Conservation (phyloP, 2,888 invertebrate species). For the Agapetus fuscipes region DNA sequence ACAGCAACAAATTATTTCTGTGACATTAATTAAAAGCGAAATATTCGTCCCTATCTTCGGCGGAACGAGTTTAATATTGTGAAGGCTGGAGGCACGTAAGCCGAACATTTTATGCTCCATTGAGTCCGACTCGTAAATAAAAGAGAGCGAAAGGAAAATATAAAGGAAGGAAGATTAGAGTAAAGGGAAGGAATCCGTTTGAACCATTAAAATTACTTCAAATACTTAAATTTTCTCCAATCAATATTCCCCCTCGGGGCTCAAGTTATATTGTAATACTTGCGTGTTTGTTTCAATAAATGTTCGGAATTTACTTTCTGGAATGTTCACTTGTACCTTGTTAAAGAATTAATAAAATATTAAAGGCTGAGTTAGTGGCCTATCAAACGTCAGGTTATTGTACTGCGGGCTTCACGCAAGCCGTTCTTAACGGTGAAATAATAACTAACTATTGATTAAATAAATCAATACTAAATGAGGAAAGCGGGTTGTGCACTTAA, state of each 20-base stretch:
- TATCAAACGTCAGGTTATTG: too few species aligned
- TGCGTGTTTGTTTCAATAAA: too few species aligned
- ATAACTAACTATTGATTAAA: too few species aligned
- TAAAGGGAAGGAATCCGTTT: conserved; percentile 13
- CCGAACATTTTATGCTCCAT: conserved; percentile 17
- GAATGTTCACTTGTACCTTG: too few species aligned
- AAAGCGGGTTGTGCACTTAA: too few species aligned
- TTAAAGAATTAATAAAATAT: too few species aligned
- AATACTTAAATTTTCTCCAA: not conserved
- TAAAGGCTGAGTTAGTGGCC: too few species aligned
- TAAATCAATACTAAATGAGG: too few species aligned
- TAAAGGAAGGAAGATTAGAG: conserved; percentile 11
- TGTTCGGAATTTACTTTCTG: too few species aligned
- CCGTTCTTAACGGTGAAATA: too few species aligned
- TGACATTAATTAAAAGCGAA: not conserved
- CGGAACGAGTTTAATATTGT: conserved; percentile 13
- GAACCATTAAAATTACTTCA: conserved; percentile 9
- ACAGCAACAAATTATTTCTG: not conserved
- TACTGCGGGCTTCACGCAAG: too few species aligned
- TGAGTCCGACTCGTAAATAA: conserved; percentile 15
- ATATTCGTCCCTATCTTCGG: conserved; percentile 2
- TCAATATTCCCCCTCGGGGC: not conserved
- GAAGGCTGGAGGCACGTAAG: conserved; percentile 9
- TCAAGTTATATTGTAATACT: conserved; percentile 1
- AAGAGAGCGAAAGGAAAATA: conserved; percentile 7